Evolutionary conservation across 1,140 invertebrate genomes (phyloP).

Genomic region (Wiebesia pumilae): DNA sequence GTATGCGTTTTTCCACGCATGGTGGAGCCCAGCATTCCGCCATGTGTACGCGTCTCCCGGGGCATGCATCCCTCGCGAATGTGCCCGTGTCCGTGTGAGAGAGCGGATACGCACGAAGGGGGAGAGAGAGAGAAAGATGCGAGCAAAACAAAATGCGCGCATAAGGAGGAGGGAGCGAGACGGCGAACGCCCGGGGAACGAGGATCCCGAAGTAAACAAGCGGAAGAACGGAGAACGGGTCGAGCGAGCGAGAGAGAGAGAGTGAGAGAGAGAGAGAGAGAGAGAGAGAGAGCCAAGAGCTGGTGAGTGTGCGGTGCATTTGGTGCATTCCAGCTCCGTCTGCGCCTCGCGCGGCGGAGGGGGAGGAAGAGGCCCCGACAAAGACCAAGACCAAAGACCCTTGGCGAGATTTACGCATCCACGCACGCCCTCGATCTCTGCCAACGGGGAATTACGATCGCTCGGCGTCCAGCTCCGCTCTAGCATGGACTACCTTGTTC

Average conservation of each 20-base stretch:
- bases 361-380: background rate
- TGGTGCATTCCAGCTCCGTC: conserved; percentile 69
- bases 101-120: background rate
- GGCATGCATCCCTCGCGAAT: background rate
- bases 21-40: conserved; percentile 22
- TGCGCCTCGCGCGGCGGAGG: conserved; percentile 53
- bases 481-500: background rate
- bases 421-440: conserved; percentile 14
- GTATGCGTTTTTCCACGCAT: background rate
- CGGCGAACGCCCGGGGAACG: conserved; percentile 9
- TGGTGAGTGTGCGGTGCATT: conserved; percentile 65
- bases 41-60: conserved; percentile 2
- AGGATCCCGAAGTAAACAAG: conserved; percentile 68
- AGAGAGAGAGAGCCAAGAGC: conserved; percentile 56
- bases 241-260: conserved; percentile 49
- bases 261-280: conserved; percentile 58
- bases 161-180: conserved; percentile 36
- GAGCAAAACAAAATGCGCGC: conserved; percentile 52
- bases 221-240: conserved; percentile 56
- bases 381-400: conserved; percentile 42
- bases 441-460: background rate
- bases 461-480: background rate
- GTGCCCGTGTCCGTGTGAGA: background rate
- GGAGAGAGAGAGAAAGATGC: conserved; percentile 49
- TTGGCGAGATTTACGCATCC: conserved; percentile 25